Conservation (phyloP, 2,113 vertebrate species). For the Apeltes quadracus region DNA sequence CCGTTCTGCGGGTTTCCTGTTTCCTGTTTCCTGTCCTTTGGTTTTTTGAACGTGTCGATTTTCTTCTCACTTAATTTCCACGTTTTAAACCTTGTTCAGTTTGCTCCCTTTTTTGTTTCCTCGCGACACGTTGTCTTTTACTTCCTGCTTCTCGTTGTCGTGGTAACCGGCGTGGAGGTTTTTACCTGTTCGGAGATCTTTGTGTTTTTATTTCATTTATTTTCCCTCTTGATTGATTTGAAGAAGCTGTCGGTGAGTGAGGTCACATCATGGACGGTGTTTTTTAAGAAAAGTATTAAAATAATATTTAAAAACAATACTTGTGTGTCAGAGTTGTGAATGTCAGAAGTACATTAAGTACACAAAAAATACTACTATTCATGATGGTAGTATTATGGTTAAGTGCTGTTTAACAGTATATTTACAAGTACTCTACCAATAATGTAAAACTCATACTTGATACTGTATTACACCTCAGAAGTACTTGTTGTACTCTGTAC, state of each 20-base stretch:
- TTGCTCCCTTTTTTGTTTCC: constrained; percentile 10
- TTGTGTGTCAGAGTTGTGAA: neutral
- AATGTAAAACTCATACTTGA: too few relatives aligned
- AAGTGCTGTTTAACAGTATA: too few relatives aligned
- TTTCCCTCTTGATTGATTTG: constrained; percentile 41
- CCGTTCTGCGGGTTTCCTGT: too few relatives aligned
- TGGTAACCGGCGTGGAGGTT: too few relatives aligned
- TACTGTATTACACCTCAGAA: too few relatives aligned
- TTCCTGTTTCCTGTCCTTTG: constrained; percentile 21
- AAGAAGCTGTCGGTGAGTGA: constrained; percentile 74
- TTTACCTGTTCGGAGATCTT: constrained; percentile 45
- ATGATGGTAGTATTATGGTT: too few relatives aligned
- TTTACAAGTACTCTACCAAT: too few relatives aligned
- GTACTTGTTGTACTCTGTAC: too few relatives aligned
- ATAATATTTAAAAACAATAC: constrained; percentile 66
- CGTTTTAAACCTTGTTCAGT: constrained; percentile 48
- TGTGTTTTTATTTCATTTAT: constrained; percentile 18
- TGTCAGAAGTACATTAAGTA: neutral
- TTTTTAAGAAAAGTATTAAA: constrained; percentile 80
- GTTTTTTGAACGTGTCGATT: constrained; percentile 52
- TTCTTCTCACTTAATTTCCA: constrained; percentile 71
- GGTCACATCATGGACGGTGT: constrained; percentile 71
- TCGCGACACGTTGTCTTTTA: neutral
- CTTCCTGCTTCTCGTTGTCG: too few relatives aligned
- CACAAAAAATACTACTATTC: too few relatives aligned